These are phyloP conservation scores for Papilio glaucus DNA, from an alignment of 1,140 invertebrate genomes.

Conservation along the genomic window DNA sequence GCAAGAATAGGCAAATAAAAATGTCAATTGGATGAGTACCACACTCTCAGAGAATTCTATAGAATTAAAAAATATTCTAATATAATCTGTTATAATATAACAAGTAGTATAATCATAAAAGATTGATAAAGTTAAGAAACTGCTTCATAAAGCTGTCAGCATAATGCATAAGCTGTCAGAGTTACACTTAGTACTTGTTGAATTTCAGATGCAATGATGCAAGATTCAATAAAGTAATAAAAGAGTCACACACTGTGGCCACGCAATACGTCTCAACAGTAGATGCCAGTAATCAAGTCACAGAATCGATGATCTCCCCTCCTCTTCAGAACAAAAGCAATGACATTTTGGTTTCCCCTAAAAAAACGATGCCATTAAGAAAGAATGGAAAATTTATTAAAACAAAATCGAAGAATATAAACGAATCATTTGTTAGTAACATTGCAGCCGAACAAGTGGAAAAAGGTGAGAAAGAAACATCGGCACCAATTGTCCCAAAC, in stretches of 20 bases:
- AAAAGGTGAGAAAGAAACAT: neutral
- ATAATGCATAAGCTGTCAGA: too few species aligned
- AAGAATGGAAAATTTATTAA: slow-evolving; percentile 12
- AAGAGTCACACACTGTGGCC: slow-evolving; percentile 16
- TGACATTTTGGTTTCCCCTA: neutral
- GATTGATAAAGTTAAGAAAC: too few species aligned
- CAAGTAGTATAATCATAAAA: too few species aligned
- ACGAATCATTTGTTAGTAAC: neutral
- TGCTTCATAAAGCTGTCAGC: too few species aligned
- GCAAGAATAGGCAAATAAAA: too few species aligned
- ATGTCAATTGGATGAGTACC: too few species aligned
- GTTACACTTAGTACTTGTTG: neutral
- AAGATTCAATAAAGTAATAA: slow-evolving; percentile 12
- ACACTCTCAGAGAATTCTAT: too few species aligned
- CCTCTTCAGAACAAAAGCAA: neutral
- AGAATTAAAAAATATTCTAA: too few species aligned
- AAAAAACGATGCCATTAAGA: slow-evolving; percentile 10
- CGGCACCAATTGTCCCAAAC: neutral
- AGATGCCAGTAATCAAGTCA: neutral
- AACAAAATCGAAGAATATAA: neutral
- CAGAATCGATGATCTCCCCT: neutral
- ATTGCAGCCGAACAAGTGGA: slow-evolving; percentile 16
- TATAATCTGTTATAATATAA: too few species aligned
- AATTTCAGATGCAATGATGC: slow-evolving; percentile 26
- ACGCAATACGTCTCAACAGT: slow-evolving; percentile 16